Evolutionary conservation across 2,113 vertebrate species (phyloP).

Genomic region (Cheirogaleus medius): DNA sequence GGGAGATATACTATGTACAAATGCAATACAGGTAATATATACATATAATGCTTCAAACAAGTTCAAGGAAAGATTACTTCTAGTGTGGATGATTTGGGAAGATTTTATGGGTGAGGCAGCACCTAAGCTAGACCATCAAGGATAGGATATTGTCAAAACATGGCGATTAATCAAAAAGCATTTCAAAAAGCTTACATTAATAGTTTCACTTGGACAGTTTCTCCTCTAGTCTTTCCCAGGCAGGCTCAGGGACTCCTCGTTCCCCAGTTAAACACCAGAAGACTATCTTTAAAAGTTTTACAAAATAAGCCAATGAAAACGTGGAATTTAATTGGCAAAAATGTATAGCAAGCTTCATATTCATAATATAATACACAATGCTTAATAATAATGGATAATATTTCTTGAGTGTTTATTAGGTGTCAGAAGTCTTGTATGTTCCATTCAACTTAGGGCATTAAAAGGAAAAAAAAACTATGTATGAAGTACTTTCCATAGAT

Average conservation of each 20-base stretch:
- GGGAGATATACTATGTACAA: neutral
- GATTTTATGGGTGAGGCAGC: neutral
- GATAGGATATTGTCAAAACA: neutral
- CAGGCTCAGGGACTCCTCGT: neutral
- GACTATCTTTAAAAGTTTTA: neutral
- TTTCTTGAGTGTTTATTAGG: neutral
- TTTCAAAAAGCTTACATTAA: neutral
- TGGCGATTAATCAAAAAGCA: neutral
- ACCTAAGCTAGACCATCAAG: neutral
- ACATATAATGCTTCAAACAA: neutral
- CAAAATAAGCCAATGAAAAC: neutral
- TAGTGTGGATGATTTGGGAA: neutral
- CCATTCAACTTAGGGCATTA: too few relatives aligned
- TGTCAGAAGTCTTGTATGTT: neutral
- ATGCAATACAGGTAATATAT: neutral
- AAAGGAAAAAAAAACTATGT: neutral
- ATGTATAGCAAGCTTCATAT: neutral
- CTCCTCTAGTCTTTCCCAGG: neutral
- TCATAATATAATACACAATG: neutral
- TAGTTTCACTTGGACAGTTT: neutral
- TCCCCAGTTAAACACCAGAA: neutral
- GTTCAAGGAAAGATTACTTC: neutral
- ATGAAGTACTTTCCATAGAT: neutral
- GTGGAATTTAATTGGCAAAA: neutral
- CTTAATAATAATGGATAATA: neutral